phyloP scores from a whole-genome alignment of 2,113 vertebrate species.

The Oxyura jamaicensis region DNA sequence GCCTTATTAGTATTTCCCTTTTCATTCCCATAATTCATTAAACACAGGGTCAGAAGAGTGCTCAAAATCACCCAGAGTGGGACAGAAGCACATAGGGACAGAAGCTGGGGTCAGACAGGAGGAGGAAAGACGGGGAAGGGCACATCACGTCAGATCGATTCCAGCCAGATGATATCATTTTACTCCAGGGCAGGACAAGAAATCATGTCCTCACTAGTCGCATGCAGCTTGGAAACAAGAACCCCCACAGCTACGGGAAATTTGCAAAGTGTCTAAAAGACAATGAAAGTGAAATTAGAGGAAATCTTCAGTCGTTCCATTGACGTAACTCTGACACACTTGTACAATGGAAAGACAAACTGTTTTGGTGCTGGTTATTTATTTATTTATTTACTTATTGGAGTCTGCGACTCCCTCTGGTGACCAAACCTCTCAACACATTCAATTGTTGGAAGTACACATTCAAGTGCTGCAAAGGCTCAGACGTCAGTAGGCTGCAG shows the following conservation, averaged over 20 bases:
- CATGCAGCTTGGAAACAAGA: not conserved
- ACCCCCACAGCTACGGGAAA: not conserved
- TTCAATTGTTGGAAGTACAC: not conserved
- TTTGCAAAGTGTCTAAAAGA: not conserved
- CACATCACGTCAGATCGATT: not conserved
- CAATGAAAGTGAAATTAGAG: conserved; percentile 23
- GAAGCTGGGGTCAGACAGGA: not conserved
- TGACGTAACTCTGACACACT: not conserved
- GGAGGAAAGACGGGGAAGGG: not conserved
- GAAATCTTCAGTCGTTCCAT: conserved; percentile 18
- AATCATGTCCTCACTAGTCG: not conserved
- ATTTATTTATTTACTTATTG: not conserved
- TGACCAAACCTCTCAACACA: not conserved
- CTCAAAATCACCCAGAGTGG: not conserved
- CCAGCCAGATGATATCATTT: not conserved
- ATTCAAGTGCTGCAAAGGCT: not conserved
- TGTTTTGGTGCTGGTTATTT: no score
- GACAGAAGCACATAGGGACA: not conserved
- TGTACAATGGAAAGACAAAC: not conserved
- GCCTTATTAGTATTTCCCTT: not conserved
- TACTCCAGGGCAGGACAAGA: not conserved
- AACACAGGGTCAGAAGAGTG: not conserved
- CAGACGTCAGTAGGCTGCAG: not conserved
- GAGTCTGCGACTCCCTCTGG: conserved; percentile 35
- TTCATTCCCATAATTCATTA: not conserved